These are phyloP conservation scores for Panthera tigris DNA, from an alignment of 2,113 vertebrate species.

Conservation along the genomic window DNA sequence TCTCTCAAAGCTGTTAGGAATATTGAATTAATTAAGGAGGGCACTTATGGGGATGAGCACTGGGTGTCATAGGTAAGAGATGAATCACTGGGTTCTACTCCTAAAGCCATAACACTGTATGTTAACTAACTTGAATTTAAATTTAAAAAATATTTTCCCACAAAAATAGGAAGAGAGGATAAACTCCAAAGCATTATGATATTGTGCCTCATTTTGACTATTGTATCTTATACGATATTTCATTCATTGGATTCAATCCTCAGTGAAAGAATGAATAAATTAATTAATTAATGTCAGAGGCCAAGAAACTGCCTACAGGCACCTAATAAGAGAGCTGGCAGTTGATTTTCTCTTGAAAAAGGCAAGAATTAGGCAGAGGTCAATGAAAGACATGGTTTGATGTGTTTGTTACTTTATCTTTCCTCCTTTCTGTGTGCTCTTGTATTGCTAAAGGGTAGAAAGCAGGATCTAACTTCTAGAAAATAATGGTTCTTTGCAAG, in stretches of 20 bases:
- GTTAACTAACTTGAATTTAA: no score
- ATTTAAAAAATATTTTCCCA: no score
- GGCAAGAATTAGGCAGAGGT: neutral
- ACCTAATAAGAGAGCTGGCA: neutral
- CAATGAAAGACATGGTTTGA: neutral
- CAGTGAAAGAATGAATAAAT: neutral
- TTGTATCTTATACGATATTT: neutral
- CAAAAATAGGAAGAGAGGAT: neutral
- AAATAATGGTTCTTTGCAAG: conserved; percentile 12
- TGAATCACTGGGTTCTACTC: no score
- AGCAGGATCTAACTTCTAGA: neutral
- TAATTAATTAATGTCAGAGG: neutral
- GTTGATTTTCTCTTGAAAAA: neutral
- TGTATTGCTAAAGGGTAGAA: neutral
- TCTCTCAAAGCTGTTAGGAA: neutral
- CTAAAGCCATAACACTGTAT: no score
- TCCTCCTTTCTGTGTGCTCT: neutral
- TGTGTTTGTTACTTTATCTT: neutral
- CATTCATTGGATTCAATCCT: neutral
- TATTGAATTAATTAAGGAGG: neutral
- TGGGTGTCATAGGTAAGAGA: no score
- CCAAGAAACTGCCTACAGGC: neutral
- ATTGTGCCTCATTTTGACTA: neutral
- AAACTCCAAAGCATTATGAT: neutral
- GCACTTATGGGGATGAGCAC: no score